phyloP scores from a whole-genome alignment of 35 echinoderm and acorn worm species.

The Ophiothrix spiculata region DNA sequence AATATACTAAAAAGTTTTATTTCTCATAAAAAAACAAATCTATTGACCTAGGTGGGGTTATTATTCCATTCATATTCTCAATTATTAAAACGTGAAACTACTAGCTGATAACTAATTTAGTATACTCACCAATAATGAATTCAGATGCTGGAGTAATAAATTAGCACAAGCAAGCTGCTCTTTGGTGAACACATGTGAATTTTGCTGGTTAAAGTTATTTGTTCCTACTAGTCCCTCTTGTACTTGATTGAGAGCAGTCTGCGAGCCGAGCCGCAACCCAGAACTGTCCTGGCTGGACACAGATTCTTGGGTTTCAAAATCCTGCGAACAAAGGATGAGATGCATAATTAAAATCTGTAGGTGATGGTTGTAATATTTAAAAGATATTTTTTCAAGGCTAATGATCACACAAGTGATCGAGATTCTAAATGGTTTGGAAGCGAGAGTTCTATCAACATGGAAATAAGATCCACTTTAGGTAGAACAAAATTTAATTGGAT shows the following conservation, averaged over 20 bases:
- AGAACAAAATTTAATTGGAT: no score
- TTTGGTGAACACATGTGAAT: conserved; percentile 19
- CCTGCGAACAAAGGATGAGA: neutral
- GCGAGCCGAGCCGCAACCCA: neutral
- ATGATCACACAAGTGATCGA: neutral
- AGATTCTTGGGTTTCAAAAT: conserved; percentile 1
- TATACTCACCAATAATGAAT: conserved; percentile 63
- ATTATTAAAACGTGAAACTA: conserved; percentile 5
- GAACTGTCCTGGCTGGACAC: neutral
- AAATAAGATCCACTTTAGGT: no score
- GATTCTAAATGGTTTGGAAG: no score
- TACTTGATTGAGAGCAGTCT: neutral
- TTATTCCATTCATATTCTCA: conserved; percentile 31
- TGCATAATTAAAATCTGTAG: neutral
- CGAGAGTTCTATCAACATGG: no score
- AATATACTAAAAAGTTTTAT: neutral
- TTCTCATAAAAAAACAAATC: neutral
- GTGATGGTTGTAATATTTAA: no score
- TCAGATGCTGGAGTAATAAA: conserved; percentile 61
- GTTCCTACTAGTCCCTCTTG: neutral
- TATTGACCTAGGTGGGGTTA: neutral
- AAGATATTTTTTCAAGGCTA: no score
- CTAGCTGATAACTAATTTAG: neutral
- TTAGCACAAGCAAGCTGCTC: conserved; percentile 43
- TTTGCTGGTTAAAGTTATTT: neutral